Evolutionary conservation across 2,888 invertebrate genomes (phyloP).

Genomic region (Nephrotoma guestfalica): DNA sequence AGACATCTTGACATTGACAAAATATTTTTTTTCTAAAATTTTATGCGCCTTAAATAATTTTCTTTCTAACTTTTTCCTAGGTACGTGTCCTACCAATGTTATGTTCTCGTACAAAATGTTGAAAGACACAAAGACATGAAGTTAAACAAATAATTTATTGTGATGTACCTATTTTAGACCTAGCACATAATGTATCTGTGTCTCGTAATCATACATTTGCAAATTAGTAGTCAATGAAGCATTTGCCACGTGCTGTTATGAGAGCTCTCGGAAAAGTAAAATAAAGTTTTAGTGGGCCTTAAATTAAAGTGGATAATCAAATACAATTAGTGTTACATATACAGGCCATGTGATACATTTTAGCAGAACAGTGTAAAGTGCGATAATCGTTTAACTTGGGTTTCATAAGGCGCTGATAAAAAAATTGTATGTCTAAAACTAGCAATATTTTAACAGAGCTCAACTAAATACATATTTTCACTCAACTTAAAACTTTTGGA

Average conservation of each 20-base stretch:
- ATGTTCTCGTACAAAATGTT: neutral
- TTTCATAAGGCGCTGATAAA: neutral
- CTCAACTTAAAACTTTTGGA: neutral
- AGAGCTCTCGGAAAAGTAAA: neutral
- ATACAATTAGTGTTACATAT: neutral
- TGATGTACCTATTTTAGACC: too few relatives aligned
- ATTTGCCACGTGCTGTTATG: too few relatives aligned
- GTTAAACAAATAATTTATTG: too few relatives aligned
- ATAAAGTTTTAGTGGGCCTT: neutral
- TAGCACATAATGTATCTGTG: too few relatives aligned
- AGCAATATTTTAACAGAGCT: neutral
- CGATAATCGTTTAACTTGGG: neutral
- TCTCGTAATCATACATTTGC: too few relatives aligned
- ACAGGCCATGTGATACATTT: neutral
- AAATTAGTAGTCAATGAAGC: too few relatives aligned
- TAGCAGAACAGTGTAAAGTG: neutral
- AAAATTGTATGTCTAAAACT: too few relatives aligned
- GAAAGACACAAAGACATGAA: neutral
- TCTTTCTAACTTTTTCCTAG: neutral
- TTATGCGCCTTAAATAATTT: neutral
- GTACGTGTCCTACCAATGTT: neutral
- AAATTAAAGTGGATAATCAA: neutral
- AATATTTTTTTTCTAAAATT: neutral
- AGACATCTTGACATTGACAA: neutral
- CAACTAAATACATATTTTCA: neutral